These are phyloP conservation scores for Callipepla squamata DNA, from an alignment of 2,113 vertebrate species.

Conservation along the genomic window DNA sequence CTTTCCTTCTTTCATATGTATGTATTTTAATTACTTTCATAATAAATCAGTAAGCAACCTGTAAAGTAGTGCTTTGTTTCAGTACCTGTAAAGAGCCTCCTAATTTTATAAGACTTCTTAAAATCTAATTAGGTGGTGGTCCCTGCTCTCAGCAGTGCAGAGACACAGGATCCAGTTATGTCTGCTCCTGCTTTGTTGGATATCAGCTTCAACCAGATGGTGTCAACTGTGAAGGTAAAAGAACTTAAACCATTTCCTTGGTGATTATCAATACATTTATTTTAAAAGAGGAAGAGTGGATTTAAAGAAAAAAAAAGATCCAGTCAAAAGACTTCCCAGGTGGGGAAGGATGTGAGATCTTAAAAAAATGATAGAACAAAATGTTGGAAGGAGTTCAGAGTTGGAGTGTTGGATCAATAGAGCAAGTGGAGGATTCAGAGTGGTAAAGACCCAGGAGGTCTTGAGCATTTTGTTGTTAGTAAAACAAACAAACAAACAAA, in stretches of 20 bases:
- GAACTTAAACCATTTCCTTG: background rate
- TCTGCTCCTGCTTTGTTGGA: slow-evolving; percentile 89
- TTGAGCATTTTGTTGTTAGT: background rate
- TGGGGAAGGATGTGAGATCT: background rate
- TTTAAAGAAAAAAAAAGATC: background rate
- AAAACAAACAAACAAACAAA: background rate
- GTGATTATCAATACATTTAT: background rate
- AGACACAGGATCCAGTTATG: slow-evolving; percentile 80
- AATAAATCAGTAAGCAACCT: background rate
- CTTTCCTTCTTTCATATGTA: background rate
- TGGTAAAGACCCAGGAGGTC: background rate
- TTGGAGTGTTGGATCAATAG: background rate
- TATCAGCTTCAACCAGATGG: slow-evolving; percentile 90
- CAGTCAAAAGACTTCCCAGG: background rate
- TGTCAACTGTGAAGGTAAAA: slow-evolving; percentile 90
- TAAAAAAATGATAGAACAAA: background rate
- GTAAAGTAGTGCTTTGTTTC: background rate
- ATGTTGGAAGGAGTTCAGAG: background rate
- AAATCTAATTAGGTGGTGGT: slow-evolving; percentile 77
- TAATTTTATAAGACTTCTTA: background rate
- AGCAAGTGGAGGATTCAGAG: background rate
- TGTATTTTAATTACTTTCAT: background rate
- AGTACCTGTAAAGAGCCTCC: background rate
- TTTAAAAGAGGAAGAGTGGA: background rate
- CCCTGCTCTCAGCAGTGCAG: slow-evolving; percentile 90